Evolutionary conservation across 35 echinoderm and acorn worm genomes (phyloP).

Genomic region (Antedon bifida): DNA sequence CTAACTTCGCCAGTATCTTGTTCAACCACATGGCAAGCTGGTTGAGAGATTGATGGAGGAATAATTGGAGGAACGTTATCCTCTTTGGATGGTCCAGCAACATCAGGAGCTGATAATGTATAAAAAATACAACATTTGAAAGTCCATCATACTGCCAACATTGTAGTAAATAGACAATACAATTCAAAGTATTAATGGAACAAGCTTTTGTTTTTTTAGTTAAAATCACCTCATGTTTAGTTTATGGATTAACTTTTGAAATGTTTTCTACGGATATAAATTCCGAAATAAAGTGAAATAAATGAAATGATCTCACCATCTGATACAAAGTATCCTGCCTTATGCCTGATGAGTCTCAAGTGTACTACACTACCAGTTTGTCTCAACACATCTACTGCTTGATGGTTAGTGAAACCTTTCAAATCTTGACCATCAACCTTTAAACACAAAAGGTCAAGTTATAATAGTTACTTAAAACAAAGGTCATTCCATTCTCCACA

Average conservation of each 20-base stretch:
- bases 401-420: conserved; percentile 50
- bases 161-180: no score
- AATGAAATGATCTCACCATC: no score
- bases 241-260: no score
- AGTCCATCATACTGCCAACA: no score
- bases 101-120: background rate
- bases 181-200: no score
- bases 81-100: background rate
- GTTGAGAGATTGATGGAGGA: background rate
- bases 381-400: conserved; percentile 75
- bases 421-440: conserved; percentile 75
- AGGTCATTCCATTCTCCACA: no score
- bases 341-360: conserved; percentile 34
- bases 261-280: no score
- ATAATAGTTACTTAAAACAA: no score
- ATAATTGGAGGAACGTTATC: background rate
- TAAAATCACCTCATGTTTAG: no score
- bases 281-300: no score
- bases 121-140: no score
- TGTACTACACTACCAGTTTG: conserved; percentile 62
- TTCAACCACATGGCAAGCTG: background rate
- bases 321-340: background rate
- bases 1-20: background rate
- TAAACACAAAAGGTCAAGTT: background rate
- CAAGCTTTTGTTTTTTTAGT: no score